Conservation (phyloP, 2,113 vertebrate species). For the Camarhynchus parvulus region DNA sequence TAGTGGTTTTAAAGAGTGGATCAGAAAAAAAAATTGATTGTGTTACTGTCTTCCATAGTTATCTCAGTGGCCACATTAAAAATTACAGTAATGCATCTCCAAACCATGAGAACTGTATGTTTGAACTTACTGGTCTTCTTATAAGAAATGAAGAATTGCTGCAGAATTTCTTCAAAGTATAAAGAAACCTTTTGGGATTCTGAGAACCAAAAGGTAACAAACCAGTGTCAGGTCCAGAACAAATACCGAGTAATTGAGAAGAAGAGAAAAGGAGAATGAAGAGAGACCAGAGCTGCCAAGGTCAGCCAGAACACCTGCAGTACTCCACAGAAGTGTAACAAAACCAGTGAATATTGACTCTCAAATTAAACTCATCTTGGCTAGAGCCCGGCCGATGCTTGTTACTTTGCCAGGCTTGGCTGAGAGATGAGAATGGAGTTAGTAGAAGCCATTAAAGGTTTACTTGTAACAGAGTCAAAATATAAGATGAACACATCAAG, state of each 20-base stretch:
- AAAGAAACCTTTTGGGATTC: background rate
- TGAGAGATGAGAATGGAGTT: background rate
- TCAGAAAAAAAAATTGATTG: background rate
- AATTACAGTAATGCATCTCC: background rate
- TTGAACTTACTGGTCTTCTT: background rate
- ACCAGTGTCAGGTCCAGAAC: background rate
- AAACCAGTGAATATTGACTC: background rate
- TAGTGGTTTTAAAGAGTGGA: background rate
- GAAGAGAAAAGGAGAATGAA: background rate
- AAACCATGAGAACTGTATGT: background rate
- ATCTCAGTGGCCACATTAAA: background rate
- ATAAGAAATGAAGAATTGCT: background rate
- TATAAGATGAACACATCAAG: background rate
- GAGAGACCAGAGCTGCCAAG: background rate
- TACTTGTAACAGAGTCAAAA: background rate
- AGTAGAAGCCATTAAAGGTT: background rate
- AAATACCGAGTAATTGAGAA: background rate
- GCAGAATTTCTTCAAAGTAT: background rate
- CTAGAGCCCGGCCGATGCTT: background rate
- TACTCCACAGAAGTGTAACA: background rate
- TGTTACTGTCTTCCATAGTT: background rate
- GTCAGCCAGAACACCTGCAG: background rate
- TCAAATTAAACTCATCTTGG: background rate
- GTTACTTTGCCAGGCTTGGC: background rate
- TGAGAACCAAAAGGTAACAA: background rate